Percentiles rank a stretch among this genome's conserved stretches.
Conservation (phyloP, 2,797 vertebrate species). For the Myripristis murdjan region DNA sequence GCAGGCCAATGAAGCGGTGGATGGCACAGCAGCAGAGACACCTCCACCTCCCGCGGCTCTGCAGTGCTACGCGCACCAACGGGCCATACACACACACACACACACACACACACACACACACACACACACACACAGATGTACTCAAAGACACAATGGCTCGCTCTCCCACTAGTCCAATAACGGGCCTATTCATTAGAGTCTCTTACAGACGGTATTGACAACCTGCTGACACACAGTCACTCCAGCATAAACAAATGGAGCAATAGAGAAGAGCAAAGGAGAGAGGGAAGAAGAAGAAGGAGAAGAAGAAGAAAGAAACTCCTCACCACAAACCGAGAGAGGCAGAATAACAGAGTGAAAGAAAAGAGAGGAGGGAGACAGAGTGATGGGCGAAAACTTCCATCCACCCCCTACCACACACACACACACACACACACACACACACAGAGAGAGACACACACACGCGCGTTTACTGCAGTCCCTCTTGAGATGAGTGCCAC, state of each 20-base stretch:
- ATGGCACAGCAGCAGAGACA: conserved; percentile 52
- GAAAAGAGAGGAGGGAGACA: not conserved
- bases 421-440: conserved; percentile 6
- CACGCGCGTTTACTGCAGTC: conserved; percentile 3
- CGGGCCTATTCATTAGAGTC: conserved; percentile 86
- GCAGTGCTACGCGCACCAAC: conserved; percentile 60
- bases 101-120: conserved; percentile 17
- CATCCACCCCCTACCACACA: not conserved
- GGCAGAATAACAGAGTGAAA: conserved; percentile 11
- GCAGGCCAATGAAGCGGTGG: conserved; percentile 48
- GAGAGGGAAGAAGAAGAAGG: conserved; percentile 41
- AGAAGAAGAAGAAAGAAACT: conserved; percentile 50
- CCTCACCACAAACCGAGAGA: conserved; percentile 25
- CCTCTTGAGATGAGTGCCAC: conserved; percentile 24
- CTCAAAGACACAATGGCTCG: conserved; percentile 76
- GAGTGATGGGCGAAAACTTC: conserved; percentile 9
- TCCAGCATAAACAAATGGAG: conserved; percentile 81
- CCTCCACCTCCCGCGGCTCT: conserved; percentile 66
- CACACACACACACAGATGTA: conserved; percentile 40
- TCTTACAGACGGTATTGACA: conserved; percentile 85
- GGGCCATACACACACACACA: conserved; percentile 1
- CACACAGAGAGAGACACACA: not conserved
- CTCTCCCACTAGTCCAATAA: conserved; percentile 82
- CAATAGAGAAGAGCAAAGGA: conserved; percentile 47
- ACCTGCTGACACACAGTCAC: conserved; percentile 80